phyloP scores from a whole-genome alignment of 2,113 vertebrate genomes.

The Cromileptes altivelis region DNA sequence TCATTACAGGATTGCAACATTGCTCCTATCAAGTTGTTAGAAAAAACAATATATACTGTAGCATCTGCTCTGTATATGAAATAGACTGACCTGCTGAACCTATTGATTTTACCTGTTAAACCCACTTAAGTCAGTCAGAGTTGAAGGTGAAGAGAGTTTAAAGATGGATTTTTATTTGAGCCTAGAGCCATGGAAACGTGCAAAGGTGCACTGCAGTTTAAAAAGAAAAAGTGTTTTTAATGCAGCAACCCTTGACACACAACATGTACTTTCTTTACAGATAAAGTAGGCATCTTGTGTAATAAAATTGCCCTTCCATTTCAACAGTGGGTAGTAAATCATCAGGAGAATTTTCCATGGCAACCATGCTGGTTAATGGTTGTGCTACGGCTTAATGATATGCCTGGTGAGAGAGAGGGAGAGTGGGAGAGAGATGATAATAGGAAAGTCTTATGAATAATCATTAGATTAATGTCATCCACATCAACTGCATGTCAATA shows the following conservation, averaged over 20 bases:
- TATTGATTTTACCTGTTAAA: slow-evolving; percentile 21
- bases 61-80: neutral
- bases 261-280: slow-evolving; percentile 22
- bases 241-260: neutral
- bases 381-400: slow-evolving; percentile 67
- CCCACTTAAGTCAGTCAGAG: neutral
- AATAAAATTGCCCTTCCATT: slow-evolving; percentile 50
- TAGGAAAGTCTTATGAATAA: slow-evolving; percentile 50
- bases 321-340: slow-evolving; percentile 69
- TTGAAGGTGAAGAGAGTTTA: slow-evolving; percentile 13
- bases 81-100: neutral
- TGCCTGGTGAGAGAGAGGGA: slow-evolving; percentile 39
- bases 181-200: neutral
- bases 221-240: slow-evolving; percentile 5
- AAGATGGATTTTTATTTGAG: neutral
- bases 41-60: neutral
- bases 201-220: neutral
- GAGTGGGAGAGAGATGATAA: slow-evolving; percentile 38
- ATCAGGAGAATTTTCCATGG: slow-evolving; percentile 71
- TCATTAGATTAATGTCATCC: slow-evolving; percentile 61
- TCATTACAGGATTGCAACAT: neutral
- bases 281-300: slow-evolving; percentile 31
- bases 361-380: slow-evolving; percentile 74
- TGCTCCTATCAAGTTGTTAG: neutral
- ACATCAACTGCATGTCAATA: slow-evolving; percentile 58